phyloP scores from a whole-genome alignment of 2,113 vertebrate species.

The Ceuthmochares aereus region DNA sequence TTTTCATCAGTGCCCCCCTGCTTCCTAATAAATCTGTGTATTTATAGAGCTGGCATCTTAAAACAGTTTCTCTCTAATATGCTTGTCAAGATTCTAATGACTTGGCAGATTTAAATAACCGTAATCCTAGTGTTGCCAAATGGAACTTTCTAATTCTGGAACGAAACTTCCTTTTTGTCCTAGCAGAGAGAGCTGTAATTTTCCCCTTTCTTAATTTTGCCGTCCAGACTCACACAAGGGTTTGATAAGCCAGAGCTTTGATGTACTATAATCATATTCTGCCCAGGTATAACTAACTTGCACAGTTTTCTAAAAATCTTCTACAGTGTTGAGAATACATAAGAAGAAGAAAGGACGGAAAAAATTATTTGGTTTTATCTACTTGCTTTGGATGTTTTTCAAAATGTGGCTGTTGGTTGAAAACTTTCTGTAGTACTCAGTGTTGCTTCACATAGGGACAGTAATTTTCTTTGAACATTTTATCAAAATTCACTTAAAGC shows the following conservation, averaged over 20 bases:
- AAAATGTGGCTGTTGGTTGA: neutral
- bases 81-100: neutral
- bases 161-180: neutral
- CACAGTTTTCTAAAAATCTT: neutral
- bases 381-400: constrained; percentile 16
- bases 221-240: neutral
- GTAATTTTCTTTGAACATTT: constrained; percentile 49
- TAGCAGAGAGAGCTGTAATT: neutral
- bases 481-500: constrained; percentile 58
- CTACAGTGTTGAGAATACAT: neutral
- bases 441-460: constrained; percentile 44
- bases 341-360: neutral
- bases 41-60: constrained; percentile 9
- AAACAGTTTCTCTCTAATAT: neutral
- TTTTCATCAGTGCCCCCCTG: neutral
- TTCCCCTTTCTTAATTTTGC: neutral
- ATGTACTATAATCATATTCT: neutral
- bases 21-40: neutral
- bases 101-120: neutral
- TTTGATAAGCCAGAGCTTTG: neutral
- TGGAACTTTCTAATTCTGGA: neutral
- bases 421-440: constrained; percentile 41
- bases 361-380: constrained; percentile 1
- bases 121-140: neutral
- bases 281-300: neutral